These are phyloP conservation scores for Bos indicus DNA, from an alignment of 2,113 vertebrate species.

Conservation along the genomic window DNA sequence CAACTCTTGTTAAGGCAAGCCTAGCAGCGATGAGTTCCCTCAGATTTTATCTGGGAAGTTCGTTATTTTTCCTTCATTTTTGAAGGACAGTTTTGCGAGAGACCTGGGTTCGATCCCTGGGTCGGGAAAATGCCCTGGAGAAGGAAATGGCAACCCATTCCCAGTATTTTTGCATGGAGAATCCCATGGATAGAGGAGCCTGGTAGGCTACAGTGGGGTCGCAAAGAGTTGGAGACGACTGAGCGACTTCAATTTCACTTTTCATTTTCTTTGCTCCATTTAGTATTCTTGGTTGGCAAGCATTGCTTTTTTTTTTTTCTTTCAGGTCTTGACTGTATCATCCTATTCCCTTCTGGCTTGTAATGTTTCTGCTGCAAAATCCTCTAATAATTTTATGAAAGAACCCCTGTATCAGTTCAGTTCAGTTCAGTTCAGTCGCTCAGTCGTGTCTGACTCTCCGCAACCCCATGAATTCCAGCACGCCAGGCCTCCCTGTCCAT, in stretches of 20 bases:
- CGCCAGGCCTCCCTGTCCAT: no score
- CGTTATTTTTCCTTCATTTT: not conserved
- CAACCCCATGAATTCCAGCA: no score
- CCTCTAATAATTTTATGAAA: not conserved
- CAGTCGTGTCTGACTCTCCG: no score
- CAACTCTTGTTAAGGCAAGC: not conserved
- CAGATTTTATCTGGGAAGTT: not conserved
- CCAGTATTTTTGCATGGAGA: no score
- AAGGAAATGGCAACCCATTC: no score
- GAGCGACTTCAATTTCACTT: no score
- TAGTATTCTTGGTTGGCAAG: not conserved
- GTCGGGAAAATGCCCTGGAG: no score
- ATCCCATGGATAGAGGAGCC: no score
- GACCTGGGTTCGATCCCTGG: no score
- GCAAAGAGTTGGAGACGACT: no score
- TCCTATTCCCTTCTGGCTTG: not conserved
- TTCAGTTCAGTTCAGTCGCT: no score
- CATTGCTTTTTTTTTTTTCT: not conserved
- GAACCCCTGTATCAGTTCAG: not conserved
- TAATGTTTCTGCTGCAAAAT: not conserved
- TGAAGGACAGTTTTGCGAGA: not conserved
- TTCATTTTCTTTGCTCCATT: not conserved
- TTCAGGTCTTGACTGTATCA: not conserved
- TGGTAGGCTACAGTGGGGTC: no score
- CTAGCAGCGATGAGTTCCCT: not conserved